Conservation (phyloP, 2,888 invertebrate species). For the Geophilus truncorum region DNA sequence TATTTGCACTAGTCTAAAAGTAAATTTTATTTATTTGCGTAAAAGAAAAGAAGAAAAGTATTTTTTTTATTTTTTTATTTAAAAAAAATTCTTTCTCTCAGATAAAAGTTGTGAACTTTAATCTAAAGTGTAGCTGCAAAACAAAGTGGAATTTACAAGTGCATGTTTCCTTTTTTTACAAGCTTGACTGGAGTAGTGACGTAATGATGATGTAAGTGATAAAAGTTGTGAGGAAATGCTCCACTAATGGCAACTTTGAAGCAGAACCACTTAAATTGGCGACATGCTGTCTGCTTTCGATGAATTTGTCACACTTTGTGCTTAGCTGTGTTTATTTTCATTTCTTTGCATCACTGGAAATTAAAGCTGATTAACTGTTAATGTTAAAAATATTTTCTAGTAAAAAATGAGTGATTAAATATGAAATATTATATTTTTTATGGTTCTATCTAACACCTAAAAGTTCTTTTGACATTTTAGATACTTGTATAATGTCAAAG, state of each 20-base stretch:
- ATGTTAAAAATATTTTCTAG: too few species aligned
- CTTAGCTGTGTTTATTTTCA: not conserved
- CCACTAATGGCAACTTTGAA: not conserved
- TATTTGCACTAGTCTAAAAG: not conserved
- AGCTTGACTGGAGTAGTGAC: not conserved
- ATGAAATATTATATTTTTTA: too few species aligned
- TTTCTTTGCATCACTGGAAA: not conserved
- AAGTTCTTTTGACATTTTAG: too few species aligned
- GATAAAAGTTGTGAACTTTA: not conserved
- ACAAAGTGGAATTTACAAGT: not conserved
- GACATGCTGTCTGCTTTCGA: slow-evolving; percentile 16
- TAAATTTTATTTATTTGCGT: not conserved
- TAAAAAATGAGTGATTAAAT: too few species aligned
- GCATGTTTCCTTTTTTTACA: not conserved
- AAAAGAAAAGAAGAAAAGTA: too few species aligned
- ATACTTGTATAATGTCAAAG: too few species aligned
- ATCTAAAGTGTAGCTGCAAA: not conserved
- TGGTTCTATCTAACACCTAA: too few species aligned
- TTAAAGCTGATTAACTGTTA: not conserved
- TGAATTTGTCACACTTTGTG: not conserved
- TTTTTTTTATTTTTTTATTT: not conserved
- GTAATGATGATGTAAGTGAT: slow-evolving; percentile 10
- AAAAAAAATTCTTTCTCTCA: too few species aligned
- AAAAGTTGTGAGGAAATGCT: slow-evolving; percentile 3
- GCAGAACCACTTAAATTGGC: slow-evolving; percentile 3